Conservation (phyloP, 1,140 invertebrate genomes). For the Melitaea cinxia region DNA sequence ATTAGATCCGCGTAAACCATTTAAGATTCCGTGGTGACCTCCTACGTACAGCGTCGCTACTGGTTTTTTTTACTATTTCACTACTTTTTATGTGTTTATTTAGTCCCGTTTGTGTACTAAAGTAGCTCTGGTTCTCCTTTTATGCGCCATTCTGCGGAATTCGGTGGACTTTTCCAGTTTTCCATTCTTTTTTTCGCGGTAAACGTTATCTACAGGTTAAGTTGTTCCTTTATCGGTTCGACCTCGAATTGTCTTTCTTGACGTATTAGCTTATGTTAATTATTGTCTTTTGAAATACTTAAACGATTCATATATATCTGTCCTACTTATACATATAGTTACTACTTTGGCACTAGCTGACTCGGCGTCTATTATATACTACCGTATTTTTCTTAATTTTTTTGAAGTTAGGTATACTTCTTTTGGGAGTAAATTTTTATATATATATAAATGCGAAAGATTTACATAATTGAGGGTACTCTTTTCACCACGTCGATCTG, state of each 20-base stretch:
- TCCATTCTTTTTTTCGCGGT: not conserved
- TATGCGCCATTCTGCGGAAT: conserved; percentile 15
- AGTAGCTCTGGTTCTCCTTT: conserved; percentile 18
- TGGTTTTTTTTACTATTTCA: conserved; percentile 31
- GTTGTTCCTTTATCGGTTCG: not conserved
- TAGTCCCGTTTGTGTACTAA: conserved; percentile 27
- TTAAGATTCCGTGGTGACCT: conserved; percentile 33
- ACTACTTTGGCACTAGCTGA: too few relatives aligned
- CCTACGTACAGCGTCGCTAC: conserved; percentile 15
- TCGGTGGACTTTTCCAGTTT: not conserved
- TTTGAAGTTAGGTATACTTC: too few relatives aligned
- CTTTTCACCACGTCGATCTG: too few relatives aligned
- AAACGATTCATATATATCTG: too few relatives aligned
- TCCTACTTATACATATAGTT: too few relatives aligned
- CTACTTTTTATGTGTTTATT: conserved; percentile 36
- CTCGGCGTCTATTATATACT: too few relatives aligned
- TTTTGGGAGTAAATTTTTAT: too few relatives aligned
- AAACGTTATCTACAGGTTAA: not conserved
- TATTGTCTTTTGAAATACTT: not conserved
- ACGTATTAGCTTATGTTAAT: not conserved
- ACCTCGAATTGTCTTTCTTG: not conserved
- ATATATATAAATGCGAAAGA: too few relatives aligned
- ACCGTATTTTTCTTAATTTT: too few relatives aligned
- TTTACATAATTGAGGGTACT: too few relatives aligned
- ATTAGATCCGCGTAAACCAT: conserved; percentile 6